Percentiles rank a stretch among this genome's conserved stretches.
These are phyloP conservation scores for Gymnorhina tibicen DNA, from an alignment of 2,113 vertebrate species.

Conservation along the genomic window DNA sequence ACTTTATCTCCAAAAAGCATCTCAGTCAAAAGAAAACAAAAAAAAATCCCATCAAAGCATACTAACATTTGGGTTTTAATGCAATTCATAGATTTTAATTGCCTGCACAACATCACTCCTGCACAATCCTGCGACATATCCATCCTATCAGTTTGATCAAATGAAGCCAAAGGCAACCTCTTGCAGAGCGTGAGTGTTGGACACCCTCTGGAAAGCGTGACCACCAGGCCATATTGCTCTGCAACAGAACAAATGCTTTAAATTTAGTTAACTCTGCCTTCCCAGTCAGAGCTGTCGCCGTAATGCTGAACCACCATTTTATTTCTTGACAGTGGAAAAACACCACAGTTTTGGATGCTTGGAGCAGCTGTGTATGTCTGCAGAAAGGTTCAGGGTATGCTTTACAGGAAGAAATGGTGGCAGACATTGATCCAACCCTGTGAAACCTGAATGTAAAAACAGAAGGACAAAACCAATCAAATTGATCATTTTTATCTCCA, in stretches of 20 bases:
- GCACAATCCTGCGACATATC: not conserved
- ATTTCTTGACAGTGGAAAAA: not conserved
- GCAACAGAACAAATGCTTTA: not conserved
- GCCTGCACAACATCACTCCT: not conserved
- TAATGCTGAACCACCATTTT: not conserved
- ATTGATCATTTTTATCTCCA: not conserved
- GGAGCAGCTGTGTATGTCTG: not conserved
- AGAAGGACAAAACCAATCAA: not conserved
- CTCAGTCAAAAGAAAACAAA: not conserved
- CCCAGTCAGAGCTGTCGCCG: not conserved
- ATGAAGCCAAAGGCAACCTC: not conserved
- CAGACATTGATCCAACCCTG: not conserved
- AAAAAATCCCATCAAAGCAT: not conserved
- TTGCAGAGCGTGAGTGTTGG: not conserved
- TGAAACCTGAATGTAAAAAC: not conserved
- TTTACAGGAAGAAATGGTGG: not conserved
- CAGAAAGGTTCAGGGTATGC: not conserved
- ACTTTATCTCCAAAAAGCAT: not conserved
- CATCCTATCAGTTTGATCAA: not conserved
- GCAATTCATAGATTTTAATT: conserved; percentile 3
- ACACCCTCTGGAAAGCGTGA: not conserved
- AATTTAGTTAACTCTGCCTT: not conserved
- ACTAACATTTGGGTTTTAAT: not conserved
- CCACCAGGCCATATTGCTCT: not conserved
- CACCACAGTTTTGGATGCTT: not conserved